phyloP scores from a whole-genome alignment of 2,888 invertebrate species.

The Rhorus exstirpatorius region DNA sequence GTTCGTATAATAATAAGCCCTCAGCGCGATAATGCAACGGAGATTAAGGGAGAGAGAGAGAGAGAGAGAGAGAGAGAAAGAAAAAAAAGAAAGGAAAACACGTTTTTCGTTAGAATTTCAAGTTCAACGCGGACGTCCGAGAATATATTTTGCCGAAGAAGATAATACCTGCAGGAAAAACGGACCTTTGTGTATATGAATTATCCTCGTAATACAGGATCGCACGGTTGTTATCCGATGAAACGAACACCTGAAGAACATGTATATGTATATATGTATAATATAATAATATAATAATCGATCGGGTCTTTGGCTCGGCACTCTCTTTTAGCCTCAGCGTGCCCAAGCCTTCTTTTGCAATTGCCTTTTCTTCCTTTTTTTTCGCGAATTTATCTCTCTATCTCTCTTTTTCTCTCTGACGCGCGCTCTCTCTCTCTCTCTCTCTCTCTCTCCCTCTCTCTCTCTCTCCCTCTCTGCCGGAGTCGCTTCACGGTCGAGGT shows the following conservation, averaged over 20 bases:
- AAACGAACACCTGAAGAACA: slow-evolving; percentile 68
- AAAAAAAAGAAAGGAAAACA: background rate
- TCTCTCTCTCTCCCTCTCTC: slow-evolving; percentile 26
- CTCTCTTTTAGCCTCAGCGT: slow-evolving; percentile 34
- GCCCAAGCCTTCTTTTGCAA: slow-evolving; percentile 39
- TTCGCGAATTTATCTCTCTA: slow-evolving; percentile 46
- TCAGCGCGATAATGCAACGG: slow-evolving; percentile 5
- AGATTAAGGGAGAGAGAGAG: background rate
- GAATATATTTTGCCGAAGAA: background rate
- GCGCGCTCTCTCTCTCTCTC: slow-evolving; percentile 20
- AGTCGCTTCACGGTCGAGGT: slow-evolving; percentile 78
- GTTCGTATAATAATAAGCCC: slow-evolving; percentile 1
- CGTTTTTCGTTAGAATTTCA: slow-evolving; percentile 44
- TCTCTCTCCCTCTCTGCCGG: slow-evolving; percentile 37
- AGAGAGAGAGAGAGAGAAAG: too few relatives aligned
- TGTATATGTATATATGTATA: slow-evolving; percentile 52
- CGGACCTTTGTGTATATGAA: slow-evolving; percentile 50
- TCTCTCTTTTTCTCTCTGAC: slow-evolving; percentile 53
- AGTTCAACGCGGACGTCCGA: slow-evolving; percentile 17
- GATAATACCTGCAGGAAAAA: slow-evolving; percentile 26
- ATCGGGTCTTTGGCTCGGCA: slow-evolving; percentile 47
- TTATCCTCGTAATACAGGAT: slow-evolving; percentile 66
- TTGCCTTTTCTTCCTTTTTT: slow-evolving; percentile 46
- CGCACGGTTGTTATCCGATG: slow-evolving; percentile 71
- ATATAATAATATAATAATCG: slow-evolving; percentile 70